Percentiles rank a stretch among this genome's conserved stretches.
phyloP scores from a whole-genome alignment of 2,888 invertebrate genomes.

The Exephanes ischioxanthus region DNA sequence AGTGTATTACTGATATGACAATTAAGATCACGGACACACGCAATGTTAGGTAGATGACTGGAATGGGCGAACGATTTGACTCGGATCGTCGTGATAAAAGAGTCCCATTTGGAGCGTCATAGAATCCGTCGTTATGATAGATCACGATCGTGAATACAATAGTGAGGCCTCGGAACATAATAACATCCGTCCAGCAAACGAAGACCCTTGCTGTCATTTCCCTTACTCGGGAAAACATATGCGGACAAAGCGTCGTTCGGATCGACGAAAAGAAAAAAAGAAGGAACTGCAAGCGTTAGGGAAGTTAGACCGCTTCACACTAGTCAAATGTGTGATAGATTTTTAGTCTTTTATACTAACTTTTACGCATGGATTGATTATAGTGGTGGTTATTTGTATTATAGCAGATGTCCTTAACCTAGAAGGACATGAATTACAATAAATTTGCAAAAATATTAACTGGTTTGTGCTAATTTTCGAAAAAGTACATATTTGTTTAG shows the following conservation, averaged over 20 bases:
- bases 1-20: neutral
- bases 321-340: too few species aligned
- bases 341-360: too few species aligned
- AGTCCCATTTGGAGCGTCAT: neutral
- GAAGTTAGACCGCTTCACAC: too few species aligned
- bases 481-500: too few species aligned
- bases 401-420: too few species aligned
- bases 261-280: neutral
- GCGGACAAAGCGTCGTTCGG: neutral
- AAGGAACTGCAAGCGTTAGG: neutral
- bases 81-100: neutral
- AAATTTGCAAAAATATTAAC: too few species aligned
- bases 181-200: neutral
- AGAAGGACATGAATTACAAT: too few species aligned
- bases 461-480: too few species aligned
- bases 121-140: neutral
- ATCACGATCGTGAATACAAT: neutral
- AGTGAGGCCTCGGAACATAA: neutral
- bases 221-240: neutral
- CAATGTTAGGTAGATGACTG: neutral
- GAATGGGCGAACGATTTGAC: neutral
- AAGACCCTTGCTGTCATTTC: neutral
- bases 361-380: too few species aligned
- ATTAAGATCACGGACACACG: neutral
- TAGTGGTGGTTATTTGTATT: too few species aligned